phyloP scores from a whole-genome alignment of 2,113 vertebrate species.

The Heptranchias perlo region DNA sequence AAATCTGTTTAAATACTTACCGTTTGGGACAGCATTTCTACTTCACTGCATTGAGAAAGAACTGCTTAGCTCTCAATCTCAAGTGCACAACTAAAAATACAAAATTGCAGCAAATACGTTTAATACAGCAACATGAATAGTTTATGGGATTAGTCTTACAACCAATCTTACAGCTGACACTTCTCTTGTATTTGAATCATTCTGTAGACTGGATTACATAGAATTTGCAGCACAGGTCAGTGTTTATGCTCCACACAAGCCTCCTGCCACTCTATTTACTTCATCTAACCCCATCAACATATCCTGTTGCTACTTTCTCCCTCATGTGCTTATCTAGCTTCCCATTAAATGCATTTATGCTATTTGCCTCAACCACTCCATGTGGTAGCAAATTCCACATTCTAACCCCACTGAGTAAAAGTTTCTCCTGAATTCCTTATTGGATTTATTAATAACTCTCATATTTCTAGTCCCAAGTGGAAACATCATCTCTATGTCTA shows the following conservation, averaged over 20 bases:
- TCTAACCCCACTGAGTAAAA: not conserved
- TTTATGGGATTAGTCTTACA: not conserved
- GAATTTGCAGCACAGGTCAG: not conserved
- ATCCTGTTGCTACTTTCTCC: not conserved
- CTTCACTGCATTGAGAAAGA: not conserved
- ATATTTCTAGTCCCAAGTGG: no score
- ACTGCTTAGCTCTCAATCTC: not conserved
- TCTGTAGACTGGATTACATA: no score
- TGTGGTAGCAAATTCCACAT: not conserved
- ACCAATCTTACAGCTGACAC: no score
- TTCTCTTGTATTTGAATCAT: no score
- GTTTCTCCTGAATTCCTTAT: no score
- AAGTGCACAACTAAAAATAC: not conserved
- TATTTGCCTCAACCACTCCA: not conserved
- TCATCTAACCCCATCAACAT: not conserved
- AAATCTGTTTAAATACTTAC: not conserved
- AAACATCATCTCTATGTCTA: no score
- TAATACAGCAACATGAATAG: not conserved
- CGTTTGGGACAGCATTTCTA: not conserved
- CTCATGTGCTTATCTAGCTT: not conserved
- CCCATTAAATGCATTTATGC: not conserved
- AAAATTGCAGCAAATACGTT: not conserved
- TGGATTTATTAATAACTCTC: no score
- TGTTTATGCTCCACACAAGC: no score
- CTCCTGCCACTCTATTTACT: not conserved